Evolutionary conservation across 2,113 vertebrate genomes (phyloP).

Genomic region (Puntigrus tetrazona): DNA sequence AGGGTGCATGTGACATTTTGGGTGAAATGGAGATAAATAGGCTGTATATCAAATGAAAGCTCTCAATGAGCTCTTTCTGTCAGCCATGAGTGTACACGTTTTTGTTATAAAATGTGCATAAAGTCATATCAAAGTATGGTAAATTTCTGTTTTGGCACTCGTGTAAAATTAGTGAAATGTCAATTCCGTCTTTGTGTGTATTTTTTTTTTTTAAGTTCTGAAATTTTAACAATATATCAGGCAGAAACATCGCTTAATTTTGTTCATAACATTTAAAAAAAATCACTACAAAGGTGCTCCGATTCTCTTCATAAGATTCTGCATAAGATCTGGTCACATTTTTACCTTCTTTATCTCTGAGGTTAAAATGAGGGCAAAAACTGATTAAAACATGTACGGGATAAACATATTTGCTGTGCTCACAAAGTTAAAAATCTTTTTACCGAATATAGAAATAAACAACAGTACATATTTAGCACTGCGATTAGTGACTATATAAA

Average conservation of each 20-base stretch:
- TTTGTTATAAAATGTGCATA: too few relatives aligned
- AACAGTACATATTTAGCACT: not conserved
- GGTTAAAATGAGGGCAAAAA: not conserved
- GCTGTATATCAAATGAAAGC: too few relatives aligned
- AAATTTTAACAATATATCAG: not conserved
- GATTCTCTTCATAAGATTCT: not conserved
- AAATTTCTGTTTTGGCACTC: too few relatives aligned
- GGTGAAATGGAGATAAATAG: too few relatives aligned
- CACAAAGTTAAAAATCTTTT: not conserved
- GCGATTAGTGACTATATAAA: not conserved
- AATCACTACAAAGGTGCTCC: not conserved
- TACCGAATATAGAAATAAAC: not conserved
- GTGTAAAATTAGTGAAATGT: too few relatives aligned
- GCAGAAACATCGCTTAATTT: not conserved
- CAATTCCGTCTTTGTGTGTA: too few relatives aligned
- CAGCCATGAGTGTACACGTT: too few relatives aligned
- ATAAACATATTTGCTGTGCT: not conserved
- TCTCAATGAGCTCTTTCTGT: too few relatives aligned
- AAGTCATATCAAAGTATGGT: too few relatives aligned
- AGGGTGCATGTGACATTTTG: too few relatives aligned
- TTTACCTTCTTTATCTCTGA: not conserved
- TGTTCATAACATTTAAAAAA: not conserved
- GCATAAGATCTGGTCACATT: not conserved
- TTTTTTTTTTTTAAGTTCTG: not conserved
- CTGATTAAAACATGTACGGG: not conserved